A percentile compares a stretch with the other conserved stretches of the same genome.
Conservation (phyloP, 2,113 vertebrate genomes). For the Geothlypis trichas region DNA sequence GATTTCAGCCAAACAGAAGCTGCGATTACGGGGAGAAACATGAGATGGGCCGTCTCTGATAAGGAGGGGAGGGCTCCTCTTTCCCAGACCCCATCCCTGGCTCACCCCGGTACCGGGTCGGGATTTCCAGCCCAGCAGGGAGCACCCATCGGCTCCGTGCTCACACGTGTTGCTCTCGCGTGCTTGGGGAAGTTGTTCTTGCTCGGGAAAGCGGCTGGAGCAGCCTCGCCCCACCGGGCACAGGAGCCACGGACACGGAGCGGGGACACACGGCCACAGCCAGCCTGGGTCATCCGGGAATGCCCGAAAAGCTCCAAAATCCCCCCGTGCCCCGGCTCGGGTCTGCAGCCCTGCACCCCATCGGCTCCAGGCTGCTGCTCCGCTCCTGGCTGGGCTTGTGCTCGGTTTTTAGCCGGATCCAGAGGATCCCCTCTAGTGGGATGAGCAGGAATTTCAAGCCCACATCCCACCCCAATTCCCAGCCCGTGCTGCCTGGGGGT, state of each 20-base stretch:
- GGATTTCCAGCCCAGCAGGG: slow-evolving; percentile 1
- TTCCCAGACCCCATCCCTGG: background rate
- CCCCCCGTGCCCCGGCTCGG: background rate
- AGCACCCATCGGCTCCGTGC: background rate
- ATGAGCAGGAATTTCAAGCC: slow-evolving; percentile 52
- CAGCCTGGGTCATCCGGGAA: fast-evolving
- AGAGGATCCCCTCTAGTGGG: slow-evolving; percentile 66
- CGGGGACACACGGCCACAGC: background rate
- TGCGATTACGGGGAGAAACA: slow-evolving; percentile 10
- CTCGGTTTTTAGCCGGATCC: background rate
- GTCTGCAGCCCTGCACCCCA: fast-evolving
- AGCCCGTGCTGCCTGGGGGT: background rate
- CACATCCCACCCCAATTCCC: background rate
- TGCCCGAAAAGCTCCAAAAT: background rate
- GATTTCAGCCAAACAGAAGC: slow-evolving; percentile 31
- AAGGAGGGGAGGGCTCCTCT: background rate
- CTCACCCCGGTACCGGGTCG: background rate
- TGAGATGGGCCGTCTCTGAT: background rate
- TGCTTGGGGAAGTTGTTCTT: background rate
- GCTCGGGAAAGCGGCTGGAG: background rate
- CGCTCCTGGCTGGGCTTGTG: background rate
- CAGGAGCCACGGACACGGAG: background rate
- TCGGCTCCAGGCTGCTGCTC: background rate
- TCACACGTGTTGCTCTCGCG: background rate
- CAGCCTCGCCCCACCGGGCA: background rate